Conservation (phyloP, 2,888 invertebrate species). For the Apeira syringaria region DNA sequence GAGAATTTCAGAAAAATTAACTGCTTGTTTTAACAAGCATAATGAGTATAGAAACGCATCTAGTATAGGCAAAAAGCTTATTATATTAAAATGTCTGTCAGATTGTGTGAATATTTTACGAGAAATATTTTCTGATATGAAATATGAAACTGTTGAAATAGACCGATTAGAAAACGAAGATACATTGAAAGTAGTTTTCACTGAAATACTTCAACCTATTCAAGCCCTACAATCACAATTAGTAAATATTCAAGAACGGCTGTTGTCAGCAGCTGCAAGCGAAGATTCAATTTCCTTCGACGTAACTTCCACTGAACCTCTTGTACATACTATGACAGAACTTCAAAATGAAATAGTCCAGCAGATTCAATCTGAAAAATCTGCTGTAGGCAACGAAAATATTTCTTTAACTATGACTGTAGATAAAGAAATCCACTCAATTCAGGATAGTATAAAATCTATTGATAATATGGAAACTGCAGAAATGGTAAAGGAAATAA, state of each 20-base stretch:
- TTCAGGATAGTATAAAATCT: conserved; percentile 58
- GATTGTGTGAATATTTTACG: conserved; percentile 60
- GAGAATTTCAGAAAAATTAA: conserved; percentile 42
- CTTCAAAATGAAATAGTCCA: conserved; percentile 63
- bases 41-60: conserved; percentile 55
- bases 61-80: conserved; percentile 56
- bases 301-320: conserved; percentile 58
- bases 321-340: conserved; percentile 59
- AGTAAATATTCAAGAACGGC: conserved; percentile 56
- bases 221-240: conserved; percentile 60
- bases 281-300: conserved; percentile 57
- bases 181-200: conserved; percentile 46
- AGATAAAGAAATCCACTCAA: conserved; percentile 58
- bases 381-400: conserved; percentile 45
- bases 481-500: conserved; percentile 45
- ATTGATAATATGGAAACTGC: conserved; percentile 47
- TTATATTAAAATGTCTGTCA: conserved; percentile 62
- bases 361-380: conserved; percentile 45
- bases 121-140: conserved; percentile 34
- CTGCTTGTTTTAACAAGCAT: conserved; percentile 52
- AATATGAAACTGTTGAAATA: conserved; percentile 30
- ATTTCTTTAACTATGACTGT: conserved; percentile 56
- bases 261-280: conserved; percentile 48
- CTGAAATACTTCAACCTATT: conserved; percentile 60
- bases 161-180: conserved; percentile 38